phyloP scores from a whole-genome alignment of 1,140 invertebrate genomes.

The Elysia chlorotica region DNA sequence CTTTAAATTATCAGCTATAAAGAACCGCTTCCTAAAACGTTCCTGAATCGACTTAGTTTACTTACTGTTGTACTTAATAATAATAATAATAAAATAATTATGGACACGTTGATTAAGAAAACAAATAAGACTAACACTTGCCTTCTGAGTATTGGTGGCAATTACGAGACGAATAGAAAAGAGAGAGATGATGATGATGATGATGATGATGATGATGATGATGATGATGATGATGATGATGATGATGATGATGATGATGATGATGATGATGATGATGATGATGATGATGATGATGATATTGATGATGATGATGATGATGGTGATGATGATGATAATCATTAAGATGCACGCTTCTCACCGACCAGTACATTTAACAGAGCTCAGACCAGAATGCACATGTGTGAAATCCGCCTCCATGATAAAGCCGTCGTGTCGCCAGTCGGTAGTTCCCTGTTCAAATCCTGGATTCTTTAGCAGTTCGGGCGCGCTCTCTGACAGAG shows the following conservation, averaged over 20 bases:
- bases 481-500: neutral
- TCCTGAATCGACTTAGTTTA: too few relatives aligned
- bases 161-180: too few relatives aligned
- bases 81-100: too few relatives aligned
- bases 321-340: conserved; percentile 13
- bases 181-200: neutral
- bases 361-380: conserved; percentile 3
- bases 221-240: neutral
- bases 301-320: conserved; percentile 5
- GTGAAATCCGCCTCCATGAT: neutral
- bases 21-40: too few relatives aligned
- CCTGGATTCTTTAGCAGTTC: conserved; percentile 6
- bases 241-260: neutral
- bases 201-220: neutral
- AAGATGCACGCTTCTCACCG: neutral
- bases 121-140: too few relatives aligned
- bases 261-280: neutral
- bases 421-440: conserved; percentile 7
- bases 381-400: neutral
- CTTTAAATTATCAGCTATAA: too few relatives aligned
- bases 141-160: too few relatives aligned
- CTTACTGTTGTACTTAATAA: too few relatives aligned
- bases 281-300: conserved; percentile 1
- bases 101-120: too few relatives aligned
- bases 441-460: neutral